Evolutionary conservation across 2,113 vertebrate species (phyloP), one percentile per base, ranked within the genome.

Genomic region (Archilochus colubris): DNA sequence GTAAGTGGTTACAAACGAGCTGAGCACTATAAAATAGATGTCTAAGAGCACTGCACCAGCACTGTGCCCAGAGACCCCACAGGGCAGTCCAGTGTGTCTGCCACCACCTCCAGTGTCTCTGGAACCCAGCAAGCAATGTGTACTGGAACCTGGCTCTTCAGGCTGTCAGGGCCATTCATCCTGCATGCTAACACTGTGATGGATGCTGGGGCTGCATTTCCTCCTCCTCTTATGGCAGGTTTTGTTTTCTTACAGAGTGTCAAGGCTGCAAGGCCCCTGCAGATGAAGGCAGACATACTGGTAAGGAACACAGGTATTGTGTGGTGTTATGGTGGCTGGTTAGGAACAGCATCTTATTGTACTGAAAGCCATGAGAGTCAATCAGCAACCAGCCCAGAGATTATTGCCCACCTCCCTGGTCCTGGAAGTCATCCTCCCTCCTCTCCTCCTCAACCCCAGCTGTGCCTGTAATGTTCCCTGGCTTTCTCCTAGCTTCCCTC

Each of bases 1-100:
- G 23, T 91, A 48, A 86, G 73, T 79, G 51, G 74, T 89, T 94
- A 66, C 95, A 95, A 86, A 88, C 79, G 27, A 93, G 84, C 46
- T 8, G 11, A 94, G 44, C 73, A 80, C 84, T 64, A 62, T 18
- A 82, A 88, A 61, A 87, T 72, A 44, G 66, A 73, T 59, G 78
- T 59, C 21, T 76, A 48, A 36, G 18, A 77, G 43, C 75, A 46
- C 13, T 87, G 40, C 33, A 86, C 87, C 92, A 95, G 40, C 21
- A 23, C 43, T 0, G 0, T 88, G 48, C 64, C 70, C 62, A 72
- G 63, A 50, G 46, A 89, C 58, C 74, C 51, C 3, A 7, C 79
- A 74, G 40, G 67, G n/a, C 25, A 82, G 76, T 33, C 31, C 33
- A 88, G 17, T 84, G 64, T 64, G 76, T 73, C 12, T 88, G 75